These are phyloP conservation scores for Gymnothorax javanicus DNA, from an alignment of 2,797 vertebrate species.

Conservation along the genomic window DNA sequence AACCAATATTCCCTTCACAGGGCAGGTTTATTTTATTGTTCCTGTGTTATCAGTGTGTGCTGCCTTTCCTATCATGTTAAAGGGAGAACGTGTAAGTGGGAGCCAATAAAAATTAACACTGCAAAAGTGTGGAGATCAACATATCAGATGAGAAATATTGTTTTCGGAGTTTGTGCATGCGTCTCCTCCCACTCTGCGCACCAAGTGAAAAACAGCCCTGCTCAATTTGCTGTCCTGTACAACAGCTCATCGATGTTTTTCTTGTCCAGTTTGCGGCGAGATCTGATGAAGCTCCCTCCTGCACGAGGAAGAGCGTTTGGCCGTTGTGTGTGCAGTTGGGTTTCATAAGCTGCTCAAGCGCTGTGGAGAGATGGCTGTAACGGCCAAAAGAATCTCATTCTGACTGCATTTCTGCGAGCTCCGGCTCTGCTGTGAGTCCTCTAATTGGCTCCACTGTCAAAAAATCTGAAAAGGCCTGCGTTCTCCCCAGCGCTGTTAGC, in stretches of 20 bases:
- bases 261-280: not conserved
- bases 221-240: not conserved
- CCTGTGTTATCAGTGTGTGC: not conserved
- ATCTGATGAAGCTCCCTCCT: not conserved
- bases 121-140: not conserved
- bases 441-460: too few species aligned
- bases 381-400: too few species aligned
- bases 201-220: not conserved
- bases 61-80: not conserved
- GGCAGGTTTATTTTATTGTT: not conserved
- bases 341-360: too few species aligned
- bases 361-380: too few species aligned
- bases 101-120: not conserved
- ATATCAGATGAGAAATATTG: not conserved
- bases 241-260: not conserved
- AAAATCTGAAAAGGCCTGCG: too few species aligned
- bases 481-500: too few species aligned
- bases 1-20: not conserved
- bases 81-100: not conserved
- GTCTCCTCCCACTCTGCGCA: not conserved
- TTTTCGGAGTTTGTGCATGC: not conserved
- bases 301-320: too few species aligned
- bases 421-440: too few species aligned
- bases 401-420: too few species aligned
- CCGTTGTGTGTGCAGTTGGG: too few species aligned